These are phyloP conservation scores for Nysson spinosus DNA, from an alignment of 2,888 invertebrate genomes.

Conservation along the genomic window DNA sequence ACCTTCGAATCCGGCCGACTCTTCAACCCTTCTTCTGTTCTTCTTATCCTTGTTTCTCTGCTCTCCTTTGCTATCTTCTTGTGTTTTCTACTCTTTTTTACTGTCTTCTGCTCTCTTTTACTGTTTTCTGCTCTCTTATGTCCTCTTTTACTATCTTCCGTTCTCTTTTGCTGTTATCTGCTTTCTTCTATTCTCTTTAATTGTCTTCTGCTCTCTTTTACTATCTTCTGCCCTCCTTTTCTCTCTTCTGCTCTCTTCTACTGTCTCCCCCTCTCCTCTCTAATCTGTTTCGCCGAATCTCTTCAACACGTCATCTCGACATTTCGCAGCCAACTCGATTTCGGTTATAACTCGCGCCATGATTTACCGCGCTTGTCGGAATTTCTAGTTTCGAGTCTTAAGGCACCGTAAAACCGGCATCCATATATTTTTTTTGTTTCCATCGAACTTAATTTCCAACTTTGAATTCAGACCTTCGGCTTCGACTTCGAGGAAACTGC, in stretches of 20 bases:
- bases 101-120: background rate
- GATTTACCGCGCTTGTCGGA: slow-evolving; percentile 67
- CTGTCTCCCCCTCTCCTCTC: slow-evolving; percentile 4
- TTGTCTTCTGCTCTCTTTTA: background rate
- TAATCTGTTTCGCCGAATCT: slow-evolving; percentile 34
- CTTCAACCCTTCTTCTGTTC: slow-evolving; percentile 4
- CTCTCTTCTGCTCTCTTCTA: background rate
- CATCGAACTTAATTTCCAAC: slow-evolving; percentile 6
- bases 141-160: slow-evolving; percentile 16
- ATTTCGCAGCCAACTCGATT: slow-evolving; percentile 57
- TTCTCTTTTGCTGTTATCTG: background rate
- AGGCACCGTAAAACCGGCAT: slow-evolving; percentile 7
- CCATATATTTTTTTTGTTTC: slow-evolving; percentile 2
- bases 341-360: slow-evolving; percentile 66
- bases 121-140: slow-evolving; percentile 3
- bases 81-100: slow-evolving; percentile 1
- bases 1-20: slow-evolving; percentile 27
- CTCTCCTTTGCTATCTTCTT: background rate
- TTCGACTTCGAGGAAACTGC: background rate
- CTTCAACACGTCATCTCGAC: slow-evolving; percentile 50
- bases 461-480: background rate
- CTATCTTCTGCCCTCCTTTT: slow-evolving; percentile 2
- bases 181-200: slow-evolving; percentile 5
- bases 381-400: slow-evolving; percentile 43
- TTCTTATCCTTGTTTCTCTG: too few relatives aligned